A percentile compares a stretch with the other conserved stretches of the same genome.
These are phyloP conservation scores for Passerculus sandwichensis DNA, from an alignment of 2,797 vertebrate species.

Conservation along the genomic window DNA sequence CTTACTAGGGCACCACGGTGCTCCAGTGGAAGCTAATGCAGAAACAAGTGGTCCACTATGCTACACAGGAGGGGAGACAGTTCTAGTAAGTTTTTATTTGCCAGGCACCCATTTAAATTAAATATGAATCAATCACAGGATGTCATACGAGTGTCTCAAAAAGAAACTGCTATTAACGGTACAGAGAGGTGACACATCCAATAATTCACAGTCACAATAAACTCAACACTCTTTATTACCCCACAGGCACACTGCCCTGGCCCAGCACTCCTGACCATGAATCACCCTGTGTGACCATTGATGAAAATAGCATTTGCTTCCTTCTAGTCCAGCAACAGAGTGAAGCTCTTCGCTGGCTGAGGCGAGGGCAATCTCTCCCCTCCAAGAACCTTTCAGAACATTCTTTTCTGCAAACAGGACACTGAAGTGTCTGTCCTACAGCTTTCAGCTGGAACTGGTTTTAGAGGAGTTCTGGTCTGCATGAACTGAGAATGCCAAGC, in stretches of 20 bases:
- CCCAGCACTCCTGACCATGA: not conserved
- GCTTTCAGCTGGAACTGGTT: not conserved
- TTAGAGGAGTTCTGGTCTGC: not conserved
- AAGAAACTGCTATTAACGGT: not conserved
- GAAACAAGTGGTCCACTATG: not conserved
- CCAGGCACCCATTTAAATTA: not conserved
- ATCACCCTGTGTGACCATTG: not conserved
- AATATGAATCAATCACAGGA: not conserved
- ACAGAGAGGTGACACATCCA: not conserved
- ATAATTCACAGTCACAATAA: not conserved
- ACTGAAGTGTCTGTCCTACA: not conserved
- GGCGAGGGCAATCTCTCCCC: not conserved
- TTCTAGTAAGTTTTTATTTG: not conserved
- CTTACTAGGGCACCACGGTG: not conserved
- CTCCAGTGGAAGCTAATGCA: not conserved
- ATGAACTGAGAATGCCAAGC: not conserved
- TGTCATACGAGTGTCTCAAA: not conserved
- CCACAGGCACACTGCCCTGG: not conserved
- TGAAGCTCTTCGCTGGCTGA: not conserved
- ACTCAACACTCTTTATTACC: not conserved
- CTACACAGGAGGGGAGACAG: not conserved
- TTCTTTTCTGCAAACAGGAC: not conserved
- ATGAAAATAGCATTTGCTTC: not conserved
- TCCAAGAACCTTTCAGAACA: not conserved
- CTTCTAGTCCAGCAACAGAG: not conserved